A percentile compares a stretch with the other conserved stretches of the same genome.
Evolutionary conservation across 2,113 vertebrate genomes (phyloP).

Genomic region (Bubo blakistoni): DNA sequence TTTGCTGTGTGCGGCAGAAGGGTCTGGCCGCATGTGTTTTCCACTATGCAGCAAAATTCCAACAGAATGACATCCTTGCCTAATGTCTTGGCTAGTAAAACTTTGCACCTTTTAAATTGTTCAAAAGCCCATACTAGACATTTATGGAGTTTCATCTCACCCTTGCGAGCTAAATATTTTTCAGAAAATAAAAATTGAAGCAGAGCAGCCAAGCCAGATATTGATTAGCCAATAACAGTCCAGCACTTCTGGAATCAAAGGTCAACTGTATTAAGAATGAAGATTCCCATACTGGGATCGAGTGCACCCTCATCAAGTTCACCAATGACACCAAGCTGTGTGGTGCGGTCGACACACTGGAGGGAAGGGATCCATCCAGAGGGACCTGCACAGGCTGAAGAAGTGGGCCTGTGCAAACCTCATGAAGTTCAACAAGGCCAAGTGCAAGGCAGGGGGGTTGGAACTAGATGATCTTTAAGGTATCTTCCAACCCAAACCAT

Average conservation of each 20-base stretch:
- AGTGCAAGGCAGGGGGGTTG: too few species aligned
- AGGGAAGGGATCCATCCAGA: too few species aligned
- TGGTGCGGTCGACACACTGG: too few species aligned
- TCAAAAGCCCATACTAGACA: background rate
- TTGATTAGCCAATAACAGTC: conserved; percentile 2
- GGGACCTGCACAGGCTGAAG: too few species aligned
- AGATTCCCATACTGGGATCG: background rate
- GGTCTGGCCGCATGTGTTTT: background rate
- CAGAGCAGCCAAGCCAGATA: background rate
- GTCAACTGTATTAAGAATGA: background rate
- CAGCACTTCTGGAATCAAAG: background rate
- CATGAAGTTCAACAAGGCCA: too few species aligned
- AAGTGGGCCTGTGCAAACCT: too few species aligned
- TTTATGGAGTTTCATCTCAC: conserved; percentile 2
- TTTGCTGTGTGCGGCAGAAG: background rate
- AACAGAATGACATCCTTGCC: background rate
- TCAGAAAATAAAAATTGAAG: conserved; percentile 4
- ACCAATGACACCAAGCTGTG: too few species aligned
- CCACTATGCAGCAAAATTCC: background rate
- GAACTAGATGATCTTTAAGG: too few species aligned
- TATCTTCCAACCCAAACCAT: too few species aligned
- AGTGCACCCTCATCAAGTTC: too few species aligned
- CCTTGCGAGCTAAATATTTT: background rate
- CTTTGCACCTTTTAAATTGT: background rate
- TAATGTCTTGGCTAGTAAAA: background rate